Base-by-base conservation (phyloP, 2,797 vertebrate species). In the Coilia nasus region DNA sequence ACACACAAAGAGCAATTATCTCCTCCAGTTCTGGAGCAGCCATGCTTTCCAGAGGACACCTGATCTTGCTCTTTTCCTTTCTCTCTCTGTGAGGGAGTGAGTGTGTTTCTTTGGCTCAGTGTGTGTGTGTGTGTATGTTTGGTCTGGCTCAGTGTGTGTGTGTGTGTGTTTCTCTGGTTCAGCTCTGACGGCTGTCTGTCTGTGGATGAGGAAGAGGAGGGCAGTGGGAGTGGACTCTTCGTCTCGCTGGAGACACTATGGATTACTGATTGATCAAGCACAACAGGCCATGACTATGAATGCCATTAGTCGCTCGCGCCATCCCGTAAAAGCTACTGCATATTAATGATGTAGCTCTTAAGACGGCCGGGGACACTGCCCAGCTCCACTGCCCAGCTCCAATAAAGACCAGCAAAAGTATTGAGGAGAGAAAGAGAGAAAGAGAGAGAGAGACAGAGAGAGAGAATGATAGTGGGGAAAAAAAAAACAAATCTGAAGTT, bases 241-340 rank as follows among this genome's bases (percentile, higher is more conserved):
- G 41, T 88, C 56, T 86, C 59, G 85, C 62, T 85, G 82, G 84
- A 86, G 85, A 95, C 92, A 92, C 90, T 96, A 96, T 97, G 92
- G 95, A 96, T 96, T 95, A 93, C 94, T 94, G 94, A 96, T 96
- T 96, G 95, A 96, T 96, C 95, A 94, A 93, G 92, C 92, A 93
- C 93, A 96, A 94, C 94, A 93, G 94, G 94, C 93, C 94, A 95
- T 96, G 95, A 96, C 96, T 96, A 90, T 95, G 95, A 96, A 97
- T 96, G 96, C 95, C 95, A 94, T 96, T 97, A 96, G 95, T 96
- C 91, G 93, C 95, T 95, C 94, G 92, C 95, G 91, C 93, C 93
- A 92, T 93, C 94, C 93, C 92, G 93, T 94, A 93, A 93, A 95
- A 89, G 89, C 90, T 91, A 90, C 88, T 93, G 94, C 94, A 95